Evolutionary conservation across 2,797 vertebrate species (phyloP).

Genomic region (Ciconia nigra): DNA sequence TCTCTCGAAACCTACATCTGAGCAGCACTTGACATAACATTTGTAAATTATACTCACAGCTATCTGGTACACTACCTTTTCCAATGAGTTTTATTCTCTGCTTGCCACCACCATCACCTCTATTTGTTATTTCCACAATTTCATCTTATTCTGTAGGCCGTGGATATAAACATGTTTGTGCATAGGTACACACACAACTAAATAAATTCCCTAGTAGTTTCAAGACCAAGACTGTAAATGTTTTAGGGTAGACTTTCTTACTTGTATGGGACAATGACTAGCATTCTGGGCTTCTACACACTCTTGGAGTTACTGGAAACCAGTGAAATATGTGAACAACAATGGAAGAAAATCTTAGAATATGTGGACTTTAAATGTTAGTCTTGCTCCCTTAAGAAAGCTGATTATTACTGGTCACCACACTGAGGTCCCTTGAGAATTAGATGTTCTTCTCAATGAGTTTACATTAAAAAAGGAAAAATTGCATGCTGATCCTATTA

Average conservation of each 20-base stretch:
- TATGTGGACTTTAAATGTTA: not conserved
- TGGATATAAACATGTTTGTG: not conserved
- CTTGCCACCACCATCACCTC: not conserved
- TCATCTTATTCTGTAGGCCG: not conserved
- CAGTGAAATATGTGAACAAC: not conserved
- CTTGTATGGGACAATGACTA: not conserved
- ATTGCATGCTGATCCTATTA: not conserved
- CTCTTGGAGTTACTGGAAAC: not conserved
- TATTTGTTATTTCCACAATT: not conserved
- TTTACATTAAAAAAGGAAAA: not conserved
- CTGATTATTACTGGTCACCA: not conserved
- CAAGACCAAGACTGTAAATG: not conserved
- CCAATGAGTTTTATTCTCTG: not conserved
- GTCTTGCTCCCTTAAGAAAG: not conserved
- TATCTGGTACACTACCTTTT: not conserved
- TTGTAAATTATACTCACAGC: not conserved
- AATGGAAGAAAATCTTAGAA: not conserved
- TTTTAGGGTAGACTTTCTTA: not conserved
- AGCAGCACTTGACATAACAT: not conserved
- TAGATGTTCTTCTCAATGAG: not conserved
- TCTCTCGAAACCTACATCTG: not conserved
- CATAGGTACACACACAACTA: not conserved
- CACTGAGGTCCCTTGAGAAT: not conserved
- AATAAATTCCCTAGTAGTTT: not conserved
- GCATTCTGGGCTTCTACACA: not conserved